Percentiles rank a stretch among this genome's conserved stretches.
These are phyloP conservation scores for Bombus sylvicola DNA, from an alignment of 1,140 invertebrate species.

Conservation along the genomic window DNA sequence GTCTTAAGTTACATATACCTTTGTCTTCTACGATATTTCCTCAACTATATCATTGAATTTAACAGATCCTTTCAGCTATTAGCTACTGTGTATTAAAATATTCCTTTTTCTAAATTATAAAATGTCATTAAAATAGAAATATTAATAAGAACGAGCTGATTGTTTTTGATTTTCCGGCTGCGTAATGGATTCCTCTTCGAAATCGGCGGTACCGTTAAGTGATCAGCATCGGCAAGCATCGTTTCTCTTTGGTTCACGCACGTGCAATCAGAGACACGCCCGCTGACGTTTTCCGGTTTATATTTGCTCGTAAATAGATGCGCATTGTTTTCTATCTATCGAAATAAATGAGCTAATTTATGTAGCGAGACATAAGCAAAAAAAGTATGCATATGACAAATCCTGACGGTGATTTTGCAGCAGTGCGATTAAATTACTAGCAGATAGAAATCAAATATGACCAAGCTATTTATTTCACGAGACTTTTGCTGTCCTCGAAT, in stretches of 20 bases:
- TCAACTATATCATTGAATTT: background rate
- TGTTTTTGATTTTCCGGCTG: background rate
- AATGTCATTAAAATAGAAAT: background rate
- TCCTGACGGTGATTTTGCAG: background rate
- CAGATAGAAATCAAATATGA: constrained; percentile 45
- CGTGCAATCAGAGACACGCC: constrained; percentile 37
- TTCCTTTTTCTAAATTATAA: background rate
- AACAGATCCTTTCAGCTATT: background rate
- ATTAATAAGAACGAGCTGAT: background rate
- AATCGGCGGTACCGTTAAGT: constrained; percentile 46
- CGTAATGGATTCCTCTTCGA: background rate
- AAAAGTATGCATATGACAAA: constrained; percentile 4
- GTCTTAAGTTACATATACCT: background rate
- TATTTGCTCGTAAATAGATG: background rate
- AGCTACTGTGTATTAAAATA: too few species aligned
- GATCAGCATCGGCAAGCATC: constrained; percentile 37
- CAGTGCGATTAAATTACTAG: constrained; percentile 19
- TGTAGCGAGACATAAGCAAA: background rate
- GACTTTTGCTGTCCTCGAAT: background rate
- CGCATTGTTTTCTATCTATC: constrained; percentile 7
- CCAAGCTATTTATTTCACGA: constrained; percentile 5
- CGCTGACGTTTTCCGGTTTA: constrained; percentile 6
- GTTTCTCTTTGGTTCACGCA: constrained; percentile 40
- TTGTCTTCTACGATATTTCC: background rate
- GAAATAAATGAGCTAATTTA: background rate